phyloP scores from a whole-genome alignment of 2,888 invertebrate species.

The Chloromyia formosa region DNA sequence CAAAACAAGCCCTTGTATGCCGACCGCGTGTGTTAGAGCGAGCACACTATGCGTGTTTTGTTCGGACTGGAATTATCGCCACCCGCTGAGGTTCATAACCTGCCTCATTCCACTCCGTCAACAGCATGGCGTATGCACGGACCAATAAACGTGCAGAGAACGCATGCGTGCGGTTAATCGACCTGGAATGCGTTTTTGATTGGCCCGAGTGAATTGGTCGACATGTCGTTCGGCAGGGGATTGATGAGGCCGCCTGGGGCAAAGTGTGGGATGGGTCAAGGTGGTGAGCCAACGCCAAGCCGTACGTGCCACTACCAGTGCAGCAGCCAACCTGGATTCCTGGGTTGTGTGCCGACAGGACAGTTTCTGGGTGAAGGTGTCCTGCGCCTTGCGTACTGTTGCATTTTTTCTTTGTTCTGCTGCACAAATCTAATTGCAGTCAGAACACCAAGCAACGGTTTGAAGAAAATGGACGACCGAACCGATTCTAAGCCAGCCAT shows the following conservation, averaged over 20 bases:
- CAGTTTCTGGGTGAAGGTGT: not conserved
- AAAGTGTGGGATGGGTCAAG: slow-evolving; percentile 35
- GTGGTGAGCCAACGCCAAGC: slow-evolving; percentile 1
- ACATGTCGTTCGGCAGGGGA: slow-evolving; percentile 37
- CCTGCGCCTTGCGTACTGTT: slow-evolving; percentile 11
- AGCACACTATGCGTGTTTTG: slow-evolving; percentile 5
- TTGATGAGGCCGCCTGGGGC: not conserved
- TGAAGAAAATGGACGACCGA: slow-evolving; percentile 28
- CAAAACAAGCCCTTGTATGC: not conserved
- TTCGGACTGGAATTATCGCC: slow-evolving; percentile 16
- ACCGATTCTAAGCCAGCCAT: not conserved
- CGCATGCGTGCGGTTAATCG: slow-evolving; percentile 56
- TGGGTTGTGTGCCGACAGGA: slow-evolving; percentile 20
- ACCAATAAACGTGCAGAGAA: slow-evolving; percentile 60
- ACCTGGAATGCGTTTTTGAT: slow-evolving; percentile 40
- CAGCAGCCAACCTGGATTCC: slow-evolving; percentile 2
- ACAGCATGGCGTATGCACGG: slow-evolving; percentile 62
- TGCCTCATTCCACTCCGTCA: slow-evolving; percentile 46
- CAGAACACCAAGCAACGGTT: not conserved
- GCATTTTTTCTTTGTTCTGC: slow-evolving; percentile 6
- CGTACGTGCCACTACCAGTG: not conserved
- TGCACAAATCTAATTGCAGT: slow-evolving; percentile 1
- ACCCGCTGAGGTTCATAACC: not conserved
- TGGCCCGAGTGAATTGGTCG: slow-evolving; percentile 33
- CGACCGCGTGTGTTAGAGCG: not conserved